Conservation (phyloP, 2,113 vertebrate species). For the Puffinus mauretanicus region DNA sequence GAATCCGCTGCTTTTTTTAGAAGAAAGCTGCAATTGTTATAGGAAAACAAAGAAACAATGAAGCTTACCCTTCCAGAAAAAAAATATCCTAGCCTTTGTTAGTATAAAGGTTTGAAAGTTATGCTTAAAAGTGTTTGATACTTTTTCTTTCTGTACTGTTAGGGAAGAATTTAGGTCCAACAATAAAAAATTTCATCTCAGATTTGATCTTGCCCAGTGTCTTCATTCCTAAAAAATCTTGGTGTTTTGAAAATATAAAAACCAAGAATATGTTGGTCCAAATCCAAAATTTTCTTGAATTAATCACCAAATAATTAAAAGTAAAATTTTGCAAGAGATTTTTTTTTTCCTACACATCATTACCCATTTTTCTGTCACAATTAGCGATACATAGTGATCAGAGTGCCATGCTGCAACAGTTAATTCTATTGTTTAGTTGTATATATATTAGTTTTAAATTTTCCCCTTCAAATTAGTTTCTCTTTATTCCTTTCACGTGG, state of each 20-base stretch:
- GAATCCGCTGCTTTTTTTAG: neutral
- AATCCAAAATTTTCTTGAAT: neutral
- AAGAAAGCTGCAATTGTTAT: neutral
- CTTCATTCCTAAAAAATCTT: neutral
- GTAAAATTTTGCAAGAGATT: neutral
- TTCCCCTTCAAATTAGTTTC: neutral
- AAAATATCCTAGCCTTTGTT: neutral
- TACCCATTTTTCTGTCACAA: neutral
- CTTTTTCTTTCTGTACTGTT: neutral
- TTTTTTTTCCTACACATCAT: neutral
- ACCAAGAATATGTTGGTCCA: accelerated
- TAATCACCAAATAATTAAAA: neutral
- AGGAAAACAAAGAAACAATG: neutral
- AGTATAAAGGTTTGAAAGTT: neutral
- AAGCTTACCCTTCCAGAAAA: neutral
- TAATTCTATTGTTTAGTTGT: neutral
- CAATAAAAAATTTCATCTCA: neutral
- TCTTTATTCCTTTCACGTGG: neutral
- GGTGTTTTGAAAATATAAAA: neutral
- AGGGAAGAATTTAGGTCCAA: neutral
- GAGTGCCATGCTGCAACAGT: neutral
- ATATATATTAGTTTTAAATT: neutral
- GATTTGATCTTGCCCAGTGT: neutral
- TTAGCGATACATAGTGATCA: neutral
- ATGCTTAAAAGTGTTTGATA: neutral